Percentiles rank a stretch among this genome's conserved stretches.
Conservation (phyloP, 2,888 invertebrate species). For the Metacarcinus magister region DNA sequence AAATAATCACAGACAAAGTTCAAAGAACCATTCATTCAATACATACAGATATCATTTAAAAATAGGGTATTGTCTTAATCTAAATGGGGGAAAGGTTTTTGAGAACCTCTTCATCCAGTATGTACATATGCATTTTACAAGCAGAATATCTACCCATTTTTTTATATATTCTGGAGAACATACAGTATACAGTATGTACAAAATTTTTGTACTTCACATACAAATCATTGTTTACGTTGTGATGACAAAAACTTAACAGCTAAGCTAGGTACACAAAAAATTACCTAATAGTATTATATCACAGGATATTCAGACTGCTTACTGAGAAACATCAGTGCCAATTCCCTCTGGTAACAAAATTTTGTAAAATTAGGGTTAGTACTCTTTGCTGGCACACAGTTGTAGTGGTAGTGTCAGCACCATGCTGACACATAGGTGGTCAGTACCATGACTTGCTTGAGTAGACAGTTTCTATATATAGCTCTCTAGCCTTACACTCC, state of each 20-base stretch:
- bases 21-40: neutral
- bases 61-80: neutral
- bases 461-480: neutral
- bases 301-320: neutral
- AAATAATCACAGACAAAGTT: constrained; percentile 28
- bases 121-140: neutral
- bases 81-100: neutral
- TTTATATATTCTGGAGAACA: neutral
- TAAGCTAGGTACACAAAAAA: neutral
- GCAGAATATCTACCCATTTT: neutral
- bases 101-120: neutral
- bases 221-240: neutral
- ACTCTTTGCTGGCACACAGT: neutral
- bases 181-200: neutral
- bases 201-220: neutral
- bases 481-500: neutral
- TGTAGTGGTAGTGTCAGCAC: neutral
- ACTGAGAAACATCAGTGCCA: neutral
- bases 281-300: neutral
- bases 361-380: neutral
- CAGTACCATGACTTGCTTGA: constrained; percentile 22
- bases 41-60: neutral
- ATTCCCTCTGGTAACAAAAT: neutral
- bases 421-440: neutral
- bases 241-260: neutral